Conservation (phyloP, 2,888 invertebrate species). For the Amphipoea oculea region DNA sequence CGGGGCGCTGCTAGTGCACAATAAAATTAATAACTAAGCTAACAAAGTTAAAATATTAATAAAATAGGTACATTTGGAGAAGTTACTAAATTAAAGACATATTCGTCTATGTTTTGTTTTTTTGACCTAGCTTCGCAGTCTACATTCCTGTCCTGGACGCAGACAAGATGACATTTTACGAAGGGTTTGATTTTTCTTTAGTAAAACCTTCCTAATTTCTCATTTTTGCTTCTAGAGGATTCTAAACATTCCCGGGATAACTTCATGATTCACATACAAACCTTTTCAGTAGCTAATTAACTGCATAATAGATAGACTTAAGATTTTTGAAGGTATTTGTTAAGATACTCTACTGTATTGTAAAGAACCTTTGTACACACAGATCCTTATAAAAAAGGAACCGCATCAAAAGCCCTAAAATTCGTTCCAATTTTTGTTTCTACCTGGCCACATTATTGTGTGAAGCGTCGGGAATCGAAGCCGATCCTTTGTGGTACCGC, state of each 20-base stretch:
- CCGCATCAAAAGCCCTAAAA: slow-evolving; percentile 45
- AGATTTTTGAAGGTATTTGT: background rate
- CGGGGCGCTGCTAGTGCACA: background rate
- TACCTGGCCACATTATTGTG: slow-evolving; percentile 52
- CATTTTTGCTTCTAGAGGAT: background rate
- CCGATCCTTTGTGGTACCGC: slow-evolving; percentile 62
- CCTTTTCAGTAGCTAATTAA: background rate
- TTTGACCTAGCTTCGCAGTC: background rate
- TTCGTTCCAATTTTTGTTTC: slow-evolving; percentile 61
- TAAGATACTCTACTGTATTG: slow-evolving; percentile 19
- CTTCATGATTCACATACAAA: background rate
- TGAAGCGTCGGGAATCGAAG: slow-evolving; percentile 60
- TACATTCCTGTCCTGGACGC: background rate
- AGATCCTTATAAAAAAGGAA: slow-evolving; percentile 38
- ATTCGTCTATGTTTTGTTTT: background rate
- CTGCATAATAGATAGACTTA: background rate
- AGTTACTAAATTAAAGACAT: background rate
- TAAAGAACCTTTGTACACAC: slow-evolving; percentile 30
- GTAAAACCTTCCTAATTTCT: background rate
- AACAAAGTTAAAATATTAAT: background rate
- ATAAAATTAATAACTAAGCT: background rate
- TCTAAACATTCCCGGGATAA: background rate
- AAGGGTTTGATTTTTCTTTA: background rate
- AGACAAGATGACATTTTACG: background rate
- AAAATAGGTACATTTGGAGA: background rate